A percentile compares a stretch with the other conserved stretches of the same genome.
Conservation (phyloP, 2,113 vertebrate species). For the Aix galericulata region DNA sequence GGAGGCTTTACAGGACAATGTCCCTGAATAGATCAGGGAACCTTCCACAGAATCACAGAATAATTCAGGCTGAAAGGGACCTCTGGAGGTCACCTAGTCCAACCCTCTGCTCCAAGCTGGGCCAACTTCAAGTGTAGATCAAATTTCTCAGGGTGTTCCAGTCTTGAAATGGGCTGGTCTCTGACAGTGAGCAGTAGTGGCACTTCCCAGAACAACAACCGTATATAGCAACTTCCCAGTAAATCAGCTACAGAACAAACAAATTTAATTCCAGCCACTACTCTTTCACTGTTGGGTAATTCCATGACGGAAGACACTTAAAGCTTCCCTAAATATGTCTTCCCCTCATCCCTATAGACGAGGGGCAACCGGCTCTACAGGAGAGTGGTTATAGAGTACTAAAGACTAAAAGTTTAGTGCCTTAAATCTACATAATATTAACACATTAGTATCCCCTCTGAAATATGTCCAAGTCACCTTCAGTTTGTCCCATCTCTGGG, state of each 20-base stretch:
- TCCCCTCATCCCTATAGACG: background rate
- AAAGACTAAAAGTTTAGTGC: background rate
- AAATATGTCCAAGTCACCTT: background rate
- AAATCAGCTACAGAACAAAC: background rate
- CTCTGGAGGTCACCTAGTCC: conserved; percentile 19
- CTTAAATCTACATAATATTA: background rate
- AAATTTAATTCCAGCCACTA: background rate
- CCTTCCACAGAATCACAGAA: background rate
- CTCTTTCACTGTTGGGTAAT: background rate
- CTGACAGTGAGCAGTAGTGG: background rate
- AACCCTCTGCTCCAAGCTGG: background rate
- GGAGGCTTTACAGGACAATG: background rate
- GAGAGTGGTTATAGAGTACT: background rate
- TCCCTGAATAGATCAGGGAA: background rate
- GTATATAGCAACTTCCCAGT: background rate
- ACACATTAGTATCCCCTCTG: background rate
- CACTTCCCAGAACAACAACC: conserved; percentile 40
- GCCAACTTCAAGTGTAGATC: conserved; percentile 30
- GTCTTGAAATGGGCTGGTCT: background rate
- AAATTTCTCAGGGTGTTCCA: conserved; percentile 34
- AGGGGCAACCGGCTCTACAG: background rate
- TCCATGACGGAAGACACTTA: background rate
- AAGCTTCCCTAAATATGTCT: background rate
- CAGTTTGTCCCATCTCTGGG: background rate
- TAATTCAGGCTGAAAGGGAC: background rate